phyloP scores from a whole-genome alignment of 2,113 vertebrate genomes.

The Percopsis transmontana region DNA sequence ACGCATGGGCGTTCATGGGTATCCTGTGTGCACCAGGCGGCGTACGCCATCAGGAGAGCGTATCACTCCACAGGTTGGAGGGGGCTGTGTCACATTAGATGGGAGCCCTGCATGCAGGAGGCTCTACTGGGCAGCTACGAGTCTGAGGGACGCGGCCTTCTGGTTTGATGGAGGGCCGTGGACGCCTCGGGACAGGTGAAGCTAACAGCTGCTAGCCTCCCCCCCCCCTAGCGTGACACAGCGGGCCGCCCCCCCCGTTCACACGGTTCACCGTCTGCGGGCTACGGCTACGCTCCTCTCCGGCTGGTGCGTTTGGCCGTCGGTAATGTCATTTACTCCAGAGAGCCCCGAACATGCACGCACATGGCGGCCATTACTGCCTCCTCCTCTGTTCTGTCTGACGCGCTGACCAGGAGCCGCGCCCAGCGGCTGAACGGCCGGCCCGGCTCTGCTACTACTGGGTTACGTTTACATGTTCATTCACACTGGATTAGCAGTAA shows the following conservation, averaged over 20 bases:
- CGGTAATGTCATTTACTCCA: constrained; percentile 72
- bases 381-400: constrained; percentile 24
- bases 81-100: constrained; percentile 65
- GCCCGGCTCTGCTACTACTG: constrained; percentile 68
- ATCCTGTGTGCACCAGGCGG: too few species aligned
- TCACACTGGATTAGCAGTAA: constrained; percentile 76
- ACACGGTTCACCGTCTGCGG: constrained; percentile 74
- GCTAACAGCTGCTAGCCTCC: constrained; percentile 69
- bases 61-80: constrained; percentile 61
- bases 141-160: not conserved
- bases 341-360: constrained; percentile 63
- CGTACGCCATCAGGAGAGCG: constrained; percentile 56
- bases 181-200: constrained; percentile 76
- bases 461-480: constrained; percentile 81
- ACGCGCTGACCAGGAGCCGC: not conserved
- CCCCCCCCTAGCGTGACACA: constrained; percentile 67
- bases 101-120: constrained; percentile 56
- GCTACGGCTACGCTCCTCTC: constrained; percentile 68
- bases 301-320: constrained; percentile 58
- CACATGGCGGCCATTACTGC: constrained; percentile 76
- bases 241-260: constrained; percentile 70
- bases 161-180: constrained; percentile 71
- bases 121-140: constrained; percentile 37
- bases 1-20: too few species aligned
- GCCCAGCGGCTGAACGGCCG: constrained; percentile 41